Evolutionary conservation across 2,113 vertebrate species (phyloP).

Genomic region (Myrmecophaga tridactyla): DNA sequence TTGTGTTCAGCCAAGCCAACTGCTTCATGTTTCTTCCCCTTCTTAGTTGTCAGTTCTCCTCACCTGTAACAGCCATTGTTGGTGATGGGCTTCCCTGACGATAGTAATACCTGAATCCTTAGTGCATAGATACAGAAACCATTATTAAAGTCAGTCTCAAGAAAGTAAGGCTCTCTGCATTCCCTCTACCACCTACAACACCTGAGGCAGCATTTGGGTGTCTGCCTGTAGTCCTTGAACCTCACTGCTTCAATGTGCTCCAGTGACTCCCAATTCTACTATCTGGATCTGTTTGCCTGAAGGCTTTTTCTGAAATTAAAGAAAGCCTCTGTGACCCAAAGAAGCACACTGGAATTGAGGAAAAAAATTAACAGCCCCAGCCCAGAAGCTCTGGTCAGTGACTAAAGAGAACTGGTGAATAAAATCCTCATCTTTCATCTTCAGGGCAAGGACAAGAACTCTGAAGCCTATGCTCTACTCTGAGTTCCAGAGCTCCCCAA

Average conservation of each 20-base stretch:
- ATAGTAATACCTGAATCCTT: background rate
- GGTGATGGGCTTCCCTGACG: background rate
- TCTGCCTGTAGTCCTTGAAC: background rate
- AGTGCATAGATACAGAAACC: background rate
- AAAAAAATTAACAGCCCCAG: background rate
- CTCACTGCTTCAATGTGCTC: background rate
- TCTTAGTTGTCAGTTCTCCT: background rate
- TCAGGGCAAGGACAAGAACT: too few relatives aligned
- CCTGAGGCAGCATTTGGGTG: accelerated
- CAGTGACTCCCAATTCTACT: background rate
- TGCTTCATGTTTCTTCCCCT: background rate
- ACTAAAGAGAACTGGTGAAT: background rate
- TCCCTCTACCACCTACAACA: background rate
- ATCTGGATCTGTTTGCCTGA: background rate
- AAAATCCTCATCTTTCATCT: background rate
- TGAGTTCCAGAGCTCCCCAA: background rate
- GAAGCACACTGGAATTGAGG: background rate
- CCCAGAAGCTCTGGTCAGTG: background rate
- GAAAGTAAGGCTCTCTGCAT: background rate
- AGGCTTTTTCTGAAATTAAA: background rate
- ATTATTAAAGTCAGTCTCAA: background rate
- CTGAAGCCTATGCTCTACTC: background rate
- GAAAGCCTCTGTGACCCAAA: background rate
- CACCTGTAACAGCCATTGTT: too few relatives aligned
- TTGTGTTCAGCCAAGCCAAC: background rate